Evolutionary conservation across 1,140 invertebrate genomes (phyloP).

Genomic region (Zaprionus gabonicus): DNA sequence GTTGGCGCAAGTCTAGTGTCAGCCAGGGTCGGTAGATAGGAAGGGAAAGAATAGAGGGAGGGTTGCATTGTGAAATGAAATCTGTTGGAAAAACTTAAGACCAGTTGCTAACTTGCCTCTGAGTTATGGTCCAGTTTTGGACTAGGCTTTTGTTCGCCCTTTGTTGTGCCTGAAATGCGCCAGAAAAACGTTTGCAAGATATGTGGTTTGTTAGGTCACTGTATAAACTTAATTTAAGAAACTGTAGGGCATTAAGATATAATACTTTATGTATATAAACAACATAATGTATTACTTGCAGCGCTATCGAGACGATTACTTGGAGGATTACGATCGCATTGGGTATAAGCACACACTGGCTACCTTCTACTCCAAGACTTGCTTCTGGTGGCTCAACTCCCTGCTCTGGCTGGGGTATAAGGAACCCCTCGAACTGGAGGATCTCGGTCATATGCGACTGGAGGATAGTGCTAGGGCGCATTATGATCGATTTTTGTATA

Average conservation of each 20-base stretch:
- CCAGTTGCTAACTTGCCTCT: conserved; percentile 45
- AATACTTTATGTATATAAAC: too few relatives aligned
- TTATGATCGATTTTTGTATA: conserved; percentile 82
- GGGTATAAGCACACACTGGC: conserved; percentile 87
- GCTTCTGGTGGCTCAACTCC: conserved; percentile 91
- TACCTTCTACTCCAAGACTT: conserved; percentile 89
- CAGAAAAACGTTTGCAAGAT: conserved; percentile 22
- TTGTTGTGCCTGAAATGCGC: conserved; percentile 13
- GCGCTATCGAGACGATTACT: conserved; percentile 74
- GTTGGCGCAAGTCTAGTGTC: conserved; percentile 1
- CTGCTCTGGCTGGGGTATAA: conserved; percentile 89
- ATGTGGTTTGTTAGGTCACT: conserved; percentile 9
- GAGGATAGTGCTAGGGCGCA: conserved; percentile 85
- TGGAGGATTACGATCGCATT: conserved; percentile 75
- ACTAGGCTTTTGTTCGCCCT: conserved; percentile 24
- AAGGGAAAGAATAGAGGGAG: neutral
- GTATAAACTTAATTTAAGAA: conserved; percentile 14
- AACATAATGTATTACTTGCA: conserved; percentile 27
- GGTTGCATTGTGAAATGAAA: conserved; percentile 6
- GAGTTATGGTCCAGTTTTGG: conserved; percentile 46
- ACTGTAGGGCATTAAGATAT: too few relatives aligned
- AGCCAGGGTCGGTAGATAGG: neutral
- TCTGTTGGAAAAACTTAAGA: conserved; percentile 41
- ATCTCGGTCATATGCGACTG: conserved; percentile 89
- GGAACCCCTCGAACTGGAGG: conserved; percentile 88